Base-by-base conservation (phyloP, 2,113 vertebrate species). In the Nycticebus coucang region DNA sequence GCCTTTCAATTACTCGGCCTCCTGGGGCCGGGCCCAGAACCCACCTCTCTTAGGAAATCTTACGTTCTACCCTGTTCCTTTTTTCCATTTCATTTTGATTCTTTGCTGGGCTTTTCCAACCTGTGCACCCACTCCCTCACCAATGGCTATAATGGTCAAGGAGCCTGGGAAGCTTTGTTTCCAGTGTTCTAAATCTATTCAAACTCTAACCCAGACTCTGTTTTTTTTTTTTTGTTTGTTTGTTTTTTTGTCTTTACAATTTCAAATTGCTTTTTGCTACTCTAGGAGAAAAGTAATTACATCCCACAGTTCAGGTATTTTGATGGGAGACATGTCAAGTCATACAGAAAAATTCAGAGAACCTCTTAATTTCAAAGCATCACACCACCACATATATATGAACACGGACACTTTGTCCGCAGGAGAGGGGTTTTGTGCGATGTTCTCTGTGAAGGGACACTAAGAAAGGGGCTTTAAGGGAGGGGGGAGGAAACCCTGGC, bases 111-210 rank as follows among this genome's bases (percentile, higher is more conserved):
- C 26, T 59, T 35, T 14, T 13, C 33, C 5, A 10, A 9, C 45
- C 13, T n/a, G 5, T 28, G 1, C 74, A 5, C 13, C 35, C 22
- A 13, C 22, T 4, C 6, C 26, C 2, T 7, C n/a, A 26, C 10
- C 21, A 13, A 19, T 91, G 33, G 4, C 28, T 74, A 5, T n/a
- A 11, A 17, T 19, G 2, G 21, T 50, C 2, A 2, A 1, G 2
- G 4, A 8, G 81, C 18, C 24, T 60, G 57, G 35, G 53, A 66
- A 87, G 53, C 0, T 57, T 83, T 26, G 10, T 18, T 60, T 21
- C 9, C 45, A 35, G 17, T 77, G 2, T 69, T 50, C 21, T 22
- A 53, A 83, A 75, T 53, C 8, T 37, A 55, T 71, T 64, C 35
- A 75, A 9, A 30, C 9, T 85, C n/a, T 69, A 0, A 18, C 28